Percentiles rank a stretch among this genome's conserved stretches.
These are phyloP conservation scores for Heliconius charithonia DNA, from an alignment of 2,888 invertebrate species.

Conservation along the genomic window DNA sequence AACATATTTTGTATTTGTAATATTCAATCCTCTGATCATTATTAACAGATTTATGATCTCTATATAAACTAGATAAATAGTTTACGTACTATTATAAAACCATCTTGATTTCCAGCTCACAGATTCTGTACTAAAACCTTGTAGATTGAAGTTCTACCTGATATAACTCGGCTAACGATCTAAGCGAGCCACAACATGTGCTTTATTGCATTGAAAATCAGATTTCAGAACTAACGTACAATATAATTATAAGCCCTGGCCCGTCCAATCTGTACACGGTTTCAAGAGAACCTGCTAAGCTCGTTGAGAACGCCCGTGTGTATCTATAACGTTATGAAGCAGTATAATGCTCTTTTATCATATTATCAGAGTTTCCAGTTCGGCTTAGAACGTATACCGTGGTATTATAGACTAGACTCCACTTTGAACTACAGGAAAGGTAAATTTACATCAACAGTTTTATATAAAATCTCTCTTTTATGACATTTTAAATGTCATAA, in stretches of 20 bases:
- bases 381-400: not conserved
- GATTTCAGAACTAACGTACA: conserved; percentile 14
- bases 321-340: not conserved
- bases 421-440: not conserved
- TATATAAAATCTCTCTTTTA: too few species aligned
- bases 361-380: conserved; percentile 6
- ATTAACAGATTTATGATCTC: too few species aligned
- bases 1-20: too few species aligned
- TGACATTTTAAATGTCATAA: not conserved
- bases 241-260: conserved; percentile 19
- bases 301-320: not conserved
- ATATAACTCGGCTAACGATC: not conserved
- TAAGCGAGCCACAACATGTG: not conserved
- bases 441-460: too few species aligned
- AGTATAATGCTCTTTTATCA: conserved; percentile 8
- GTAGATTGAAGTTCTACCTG: not conserved
- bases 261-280: not conserved
- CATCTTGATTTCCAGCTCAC: not conserved
- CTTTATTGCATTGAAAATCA: conserved; percentile 11
- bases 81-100: too few species aligned
- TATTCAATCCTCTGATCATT: too few species aligned
- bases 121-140: not conserved
- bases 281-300: conserved; percentile 19
- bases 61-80: too few species aligned
- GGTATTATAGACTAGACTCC: not conserved